These are phyloP conservation scores for Todus mexicanus DNA, from an alignment of 2,797 vertebrate genomes.

Conservation along the genomic window DNA sequence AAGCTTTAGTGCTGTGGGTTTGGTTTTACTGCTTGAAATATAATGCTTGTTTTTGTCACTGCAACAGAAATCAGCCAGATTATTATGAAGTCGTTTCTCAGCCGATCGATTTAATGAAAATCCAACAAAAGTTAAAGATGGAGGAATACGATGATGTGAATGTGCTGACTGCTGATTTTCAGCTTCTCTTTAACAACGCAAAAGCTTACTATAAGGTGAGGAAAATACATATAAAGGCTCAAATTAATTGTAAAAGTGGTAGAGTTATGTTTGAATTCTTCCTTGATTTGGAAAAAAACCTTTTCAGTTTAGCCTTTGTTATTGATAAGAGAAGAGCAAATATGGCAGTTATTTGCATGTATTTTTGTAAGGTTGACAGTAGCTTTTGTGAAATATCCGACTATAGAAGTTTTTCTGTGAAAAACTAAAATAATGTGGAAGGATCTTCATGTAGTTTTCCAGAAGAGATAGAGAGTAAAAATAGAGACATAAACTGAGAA, in stretches of 20 bases:
- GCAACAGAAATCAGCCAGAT: constrained; percentile 93
- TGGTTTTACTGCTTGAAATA: background rate
- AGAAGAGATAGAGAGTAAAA: background rate
- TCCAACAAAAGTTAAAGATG: constrained; percentile 99
- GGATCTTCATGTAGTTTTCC: background rate
- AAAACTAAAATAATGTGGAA: background rate
- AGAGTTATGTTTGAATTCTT: background rate
- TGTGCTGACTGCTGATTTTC: constrained; percentile 93
- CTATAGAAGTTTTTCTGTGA: background rate
- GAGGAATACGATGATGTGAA: constrained; percentile 98
- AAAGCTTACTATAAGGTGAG: constrained; percentile 97
- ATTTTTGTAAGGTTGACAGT: background rate
- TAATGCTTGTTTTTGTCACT: constrained; percentile 8
- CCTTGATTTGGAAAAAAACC: background rate
- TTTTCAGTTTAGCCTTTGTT: background rate
- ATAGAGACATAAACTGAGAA: background rate
- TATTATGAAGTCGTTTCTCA: constrained; percentile 98
- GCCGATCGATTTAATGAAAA: constrained; percentile 99
- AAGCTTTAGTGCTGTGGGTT: background rate
- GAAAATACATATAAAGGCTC: background rate
- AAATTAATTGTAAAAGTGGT: background rate
- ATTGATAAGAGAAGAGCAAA: background rate
- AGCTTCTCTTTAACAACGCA: constrained; percentile 95
- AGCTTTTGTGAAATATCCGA: background rate
- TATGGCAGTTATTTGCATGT: background rate